These are phyloP conservation scores for Neria commutata DNA, from an alignment of 2,888 invertebrate genomes.

Conservation along the genomic window DNA sequence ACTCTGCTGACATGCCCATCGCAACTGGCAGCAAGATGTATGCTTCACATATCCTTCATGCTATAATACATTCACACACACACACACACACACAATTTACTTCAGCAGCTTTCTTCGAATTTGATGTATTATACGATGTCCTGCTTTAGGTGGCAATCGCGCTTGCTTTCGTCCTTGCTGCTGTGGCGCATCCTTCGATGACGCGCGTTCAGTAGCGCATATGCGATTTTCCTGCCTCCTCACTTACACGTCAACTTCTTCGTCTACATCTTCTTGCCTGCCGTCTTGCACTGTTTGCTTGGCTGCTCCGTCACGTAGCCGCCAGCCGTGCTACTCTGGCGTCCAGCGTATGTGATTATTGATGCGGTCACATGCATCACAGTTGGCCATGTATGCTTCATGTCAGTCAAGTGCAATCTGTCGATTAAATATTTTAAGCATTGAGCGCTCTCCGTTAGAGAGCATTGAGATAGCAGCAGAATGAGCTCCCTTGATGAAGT, in stretches of 20 bases:
- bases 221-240: background rate
- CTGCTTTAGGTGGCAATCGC: conserved; percentile 4
- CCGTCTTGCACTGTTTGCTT: conserved; percentile 1
- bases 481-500: too few species aligned
- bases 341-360: conserved; percentile 34
- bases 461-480: conserved; percentile 8
- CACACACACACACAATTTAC: too few species aligned
- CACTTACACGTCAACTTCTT: background rate
- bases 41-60: conserved; percentile 32
- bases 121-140: conserved; percentile 36
- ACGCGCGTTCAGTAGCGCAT: background rate
- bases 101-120: conserved; percentile 28
- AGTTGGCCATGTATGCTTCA: conserved; percentile 9
- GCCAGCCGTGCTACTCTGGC: conserved; percentile 31
- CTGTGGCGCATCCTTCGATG: conserved; percentile 13
- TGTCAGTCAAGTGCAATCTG: conserved; percentile 23
- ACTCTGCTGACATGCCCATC: conserved; percentile 13
- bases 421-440: conserved; percentile 33
- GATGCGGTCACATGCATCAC: conserved; percentile 38
- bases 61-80: too few species aligned
- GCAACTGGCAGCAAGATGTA: conserved; percentile 24
- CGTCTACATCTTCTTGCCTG: conserved; percentile 5
- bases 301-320: background rate
- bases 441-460: conserved; percentile 14
- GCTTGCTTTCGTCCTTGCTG: background rate